These are phyloP conservation scores for Eira barbara DNA, from an alignment of 2,113 vertebrate genomes.

Conservation along the genomic window DNA sequence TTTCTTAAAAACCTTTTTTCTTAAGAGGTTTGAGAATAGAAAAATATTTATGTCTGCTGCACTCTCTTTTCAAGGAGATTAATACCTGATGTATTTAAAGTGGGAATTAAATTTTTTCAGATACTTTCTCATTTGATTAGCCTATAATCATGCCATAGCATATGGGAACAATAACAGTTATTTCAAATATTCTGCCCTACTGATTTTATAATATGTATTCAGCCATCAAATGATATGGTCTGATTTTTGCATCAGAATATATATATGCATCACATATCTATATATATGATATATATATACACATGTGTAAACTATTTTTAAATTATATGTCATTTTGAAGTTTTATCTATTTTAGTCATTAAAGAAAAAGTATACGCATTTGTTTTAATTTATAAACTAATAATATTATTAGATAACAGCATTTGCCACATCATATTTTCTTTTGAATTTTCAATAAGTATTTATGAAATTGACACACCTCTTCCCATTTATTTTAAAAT, in stretches of 20 bases:
- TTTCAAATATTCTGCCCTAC: background rate
- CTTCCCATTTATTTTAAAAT: slow-evolving; percentile 45
- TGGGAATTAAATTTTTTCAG: background rate
- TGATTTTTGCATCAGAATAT: background rate
- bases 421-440: slow-evolving; percentile 76
- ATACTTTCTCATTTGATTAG: background rate
- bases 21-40: background rate
- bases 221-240: background rate
- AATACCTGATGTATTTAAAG: slow-evolving; percentile 1
- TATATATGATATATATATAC: background rate
- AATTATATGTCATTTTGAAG: slow-evolving; percentile 33
- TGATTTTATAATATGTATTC: background rate
- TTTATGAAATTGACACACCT: slow-evolving; percentile 42
- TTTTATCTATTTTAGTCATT: background rate
- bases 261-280: background rate
- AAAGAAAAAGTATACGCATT: background rate
- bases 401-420: background rate
- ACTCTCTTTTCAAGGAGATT: slow-evolving; percentile 67
- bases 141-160: background rate
- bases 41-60: slow-evolving; percentile 47
- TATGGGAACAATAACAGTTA: background rate
- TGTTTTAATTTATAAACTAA: background rate
- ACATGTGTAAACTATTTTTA: background rate
- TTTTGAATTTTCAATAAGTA: slow-evolving; percentile 42
- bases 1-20: background rate